Evolutionary conservation across 2,888 invertebrate species (phyloP).

Genomic region (Brenthis ino): DNA sequence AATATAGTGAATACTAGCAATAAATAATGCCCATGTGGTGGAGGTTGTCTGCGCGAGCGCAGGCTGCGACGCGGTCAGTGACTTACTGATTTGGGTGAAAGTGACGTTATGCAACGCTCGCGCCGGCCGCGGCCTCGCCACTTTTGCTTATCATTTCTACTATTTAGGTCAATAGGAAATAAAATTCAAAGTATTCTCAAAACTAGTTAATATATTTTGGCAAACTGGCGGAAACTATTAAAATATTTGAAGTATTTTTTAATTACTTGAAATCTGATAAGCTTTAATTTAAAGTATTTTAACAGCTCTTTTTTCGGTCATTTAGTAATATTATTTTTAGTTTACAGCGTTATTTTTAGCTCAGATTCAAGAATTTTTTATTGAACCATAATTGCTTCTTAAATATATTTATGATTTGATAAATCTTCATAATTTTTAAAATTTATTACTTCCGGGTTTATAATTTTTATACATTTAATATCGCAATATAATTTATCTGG

Average conservation of each 20-base stretch:
- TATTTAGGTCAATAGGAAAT: constrained; percentile 37
- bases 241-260: background rate
- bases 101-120: constrained; percentile 37
- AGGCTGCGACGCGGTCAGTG: constrained; percentile 42
- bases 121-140: background rate
- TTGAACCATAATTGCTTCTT: too few relatives aligned
- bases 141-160: constrained; percentile 26
- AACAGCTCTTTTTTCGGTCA: too few relatives aligned
- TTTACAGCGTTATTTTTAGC: too few relatives aligned
- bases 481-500: too few relatives aligned
- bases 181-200: constrained; percentile 18
- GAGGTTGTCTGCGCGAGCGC: constrained; percentile 2
- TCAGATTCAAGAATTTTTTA: too few relatives aligned
- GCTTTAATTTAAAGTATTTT: too few relatives aligned
- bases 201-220: background rate
- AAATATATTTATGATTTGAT: too few relatives aligned
- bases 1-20: background rate
- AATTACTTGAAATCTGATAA: too few relatives aligned
- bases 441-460: too few relatives aligned
- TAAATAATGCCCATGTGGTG: background rate
- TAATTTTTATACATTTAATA: too few relatives aligned
- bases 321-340: too few relatives aligned
- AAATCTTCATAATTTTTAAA: too few relatives aligned
- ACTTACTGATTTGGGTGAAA: constrained; percentile 51
- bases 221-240: background rate